Base-by-base conservation (phyloP, 2,888 invertebrate species). In the Lycaena phlaeas region DNA sequence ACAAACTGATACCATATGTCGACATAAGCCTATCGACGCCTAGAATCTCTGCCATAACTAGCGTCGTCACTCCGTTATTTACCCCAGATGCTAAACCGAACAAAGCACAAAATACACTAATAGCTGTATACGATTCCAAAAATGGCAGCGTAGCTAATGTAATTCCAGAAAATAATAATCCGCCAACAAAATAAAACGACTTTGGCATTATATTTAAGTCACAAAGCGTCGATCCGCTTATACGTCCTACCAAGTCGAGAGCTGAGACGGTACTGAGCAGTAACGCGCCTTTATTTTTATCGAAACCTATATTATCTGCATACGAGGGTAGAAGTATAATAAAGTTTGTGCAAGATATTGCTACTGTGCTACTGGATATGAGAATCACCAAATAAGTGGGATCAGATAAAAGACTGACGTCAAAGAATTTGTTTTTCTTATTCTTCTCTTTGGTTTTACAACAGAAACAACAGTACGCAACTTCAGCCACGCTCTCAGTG, bases 1-100 rank as follows among this genome's bases (percentile, higher is more conserved):
- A 94, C 14, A 95, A 75, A 52, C 94, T 93, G 28, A 95, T 93
- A 2, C 95, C 95, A 52, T 94, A 95, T 0, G 94, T 92, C 0
- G 94, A 93, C 59, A 93, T 93, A 0, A 95, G 66, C 29, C 92
- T 86, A 50, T 95, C 94, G 0, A 92, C 90, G 0, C 95, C 95
- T n/a, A 95, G 71, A 75, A 93, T 89, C 60, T 95, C 94, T 0
- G 94, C 93, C 92, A 95, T 93, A 1, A 95, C 92, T 26, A 95
- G 87, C 0, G 95, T 93, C 0, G 94, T 94, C 0, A 94, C 90
- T 2, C 94, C 93, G 6, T 94, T 93, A 61, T 94, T 95, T 0
- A 92, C 87, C 0, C 95, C 95, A 0, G 94, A 94, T 0, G 93
- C 90, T 0, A 95, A 67, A 0, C 95, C 95, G 54, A 95, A 95